Conservation (phyloP, 2,888 invertebrate species). For the Dendrolimus pini region DNA sequence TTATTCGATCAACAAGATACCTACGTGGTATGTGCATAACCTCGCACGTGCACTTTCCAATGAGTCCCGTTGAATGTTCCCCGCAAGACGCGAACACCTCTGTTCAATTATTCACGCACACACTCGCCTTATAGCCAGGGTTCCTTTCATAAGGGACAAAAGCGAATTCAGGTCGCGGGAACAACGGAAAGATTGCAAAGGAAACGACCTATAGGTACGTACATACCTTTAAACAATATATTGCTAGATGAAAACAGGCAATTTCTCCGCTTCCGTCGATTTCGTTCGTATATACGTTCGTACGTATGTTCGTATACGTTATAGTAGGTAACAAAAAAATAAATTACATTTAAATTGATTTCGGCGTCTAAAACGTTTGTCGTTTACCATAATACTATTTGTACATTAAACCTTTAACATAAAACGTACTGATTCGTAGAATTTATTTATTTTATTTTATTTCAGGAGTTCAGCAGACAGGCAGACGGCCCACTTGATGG, state of each 20-base stretch:
- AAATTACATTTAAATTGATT: background rate
- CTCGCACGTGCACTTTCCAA: conserved; percentile 30
- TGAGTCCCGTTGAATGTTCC: conserved; percentile 58
- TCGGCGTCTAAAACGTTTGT: no score
- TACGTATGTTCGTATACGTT: no score
- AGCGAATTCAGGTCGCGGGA: conserved; percentile 63
- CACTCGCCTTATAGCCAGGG: conserved; percentile 56
- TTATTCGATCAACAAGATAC: background rate
- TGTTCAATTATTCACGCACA: conserved; percentile 69
- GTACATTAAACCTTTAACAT: no score
- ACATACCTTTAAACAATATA: background rate
- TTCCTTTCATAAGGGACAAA: conserved; percentile 69
- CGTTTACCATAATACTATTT: no score
- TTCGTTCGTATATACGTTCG: background rate
- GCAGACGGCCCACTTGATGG: no score
- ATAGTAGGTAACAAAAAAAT: background rate
- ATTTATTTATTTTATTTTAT: no score
- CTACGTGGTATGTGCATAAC: background rate
- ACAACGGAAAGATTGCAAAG: conserved; percentile 69
- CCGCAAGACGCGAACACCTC: conserved; percentile 42
- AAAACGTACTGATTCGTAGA: no score
- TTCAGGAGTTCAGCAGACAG: no score
- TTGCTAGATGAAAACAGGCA: background rate
- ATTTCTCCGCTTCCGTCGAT: background rate
- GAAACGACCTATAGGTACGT: conserved; percentile 28